Base-by-base conservation (phyloP, 2,797 vertebrate species). In the Pangasius mekongensis region DNA sequence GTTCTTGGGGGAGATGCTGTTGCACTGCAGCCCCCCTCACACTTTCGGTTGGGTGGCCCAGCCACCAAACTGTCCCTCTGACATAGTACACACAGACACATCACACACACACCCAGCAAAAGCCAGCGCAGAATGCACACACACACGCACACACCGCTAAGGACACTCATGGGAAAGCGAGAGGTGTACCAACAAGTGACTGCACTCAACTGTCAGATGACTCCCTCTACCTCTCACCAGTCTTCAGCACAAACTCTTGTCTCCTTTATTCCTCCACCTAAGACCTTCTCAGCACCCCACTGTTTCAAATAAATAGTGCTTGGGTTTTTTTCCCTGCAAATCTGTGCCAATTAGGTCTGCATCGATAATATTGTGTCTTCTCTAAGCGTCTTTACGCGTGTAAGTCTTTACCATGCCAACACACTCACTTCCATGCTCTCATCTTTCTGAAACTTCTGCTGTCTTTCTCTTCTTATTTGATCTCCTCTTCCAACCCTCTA, bases 61-160 rank as follows among this genome's bases (percentile, higher is more conserved):
- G 95, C 94, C 88, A 96, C 92, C 84, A 94, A 89, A 67, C 47
- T 91, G 24, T 95, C 91, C 96, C 95, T 84, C 89, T 92, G 91
- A 87, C 84, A 87, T 56, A 69, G 43, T 36, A 91, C 91, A 84
- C 60, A 60, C 22, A 88, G 58, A 60, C 80, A 78, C 89, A 91
- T 83, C 87, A 89, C 83, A 47, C 93, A 94, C 49, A 93, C 86
- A 67, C 91, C 92, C 69, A 96, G 89, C 22, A 92, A 95, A 92
- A 95, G 88, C 94, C 96, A 90, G 87, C 8, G 85, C 67, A 94
- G 92, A 91, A 95, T 87, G 71, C 90, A 85, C 39, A 88, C 67
- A 88, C 33, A 84, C 27, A 80, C 6, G 14, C 78, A 71, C 78
- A 87, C 82, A 54, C 56, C 77, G 33, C 78, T 87, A 58, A 52